Base-by-base conservation (phyloP, 2,113 vertebrate species). In the Elanoides forficatus region DNA sequence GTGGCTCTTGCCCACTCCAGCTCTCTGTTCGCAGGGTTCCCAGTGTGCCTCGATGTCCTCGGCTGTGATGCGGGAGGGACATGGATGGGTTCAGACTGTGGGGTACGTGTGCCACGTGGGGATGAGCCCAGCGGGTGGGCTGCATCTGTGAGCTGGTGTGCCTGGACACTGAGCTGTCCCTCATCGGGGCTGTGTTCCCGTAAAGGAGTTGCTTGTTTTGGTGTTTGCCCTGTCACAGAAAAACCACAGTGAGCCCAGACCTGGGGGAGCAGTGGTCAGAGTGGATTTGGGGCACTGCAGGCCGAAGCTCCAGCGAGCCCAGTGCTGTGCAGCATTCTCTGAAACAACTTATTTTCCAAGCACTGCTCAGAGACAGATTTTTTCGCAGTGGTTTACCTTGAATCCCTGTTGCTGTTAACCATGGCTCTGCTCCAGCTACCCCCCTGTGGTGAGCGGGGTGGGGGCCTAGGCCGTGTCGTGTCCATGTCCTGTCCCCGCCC, bases 11-110 rank as follows among this genome's bases (percentile, higher is more conserved):
- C n/a, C 38, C 30, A 6, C 4, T 19, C 18, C 1, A 1, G 53
- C 60, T 50, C 32, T 15, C 38, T 20, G 32, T 34, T 36, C 9
- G 0, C 9, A 17, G 47, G 47, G 25, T 21, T 59, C 30, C 23
- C 55, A 0, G 8, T 4, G 34, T 3, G 14, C 21, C 12, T 19
- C 1, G 3, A 5, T 26, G 36, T 20, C 19, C 83, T 56, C 1
- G 1, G 36, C 53, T 0, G 1, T 3, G 20, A 22, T 9, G 2
- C 1, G 7, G 42, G 29, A 17, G 48, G 22, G 36, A 23, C 1
- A 1, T 1, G 3, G 58, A 8, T 43, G 68, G 65, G 55, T 36
- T 78, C 34, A 22, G 56, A 63, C 59, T 73, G 55, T 0, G 3
- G 45, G 66, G 26, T 58, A 22, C 0, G 4, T 32, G 42, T 17